phyloP scores from a whole-genome alignment of 2,888 invertebrate species.

The Mantis religiosa region DNA sequence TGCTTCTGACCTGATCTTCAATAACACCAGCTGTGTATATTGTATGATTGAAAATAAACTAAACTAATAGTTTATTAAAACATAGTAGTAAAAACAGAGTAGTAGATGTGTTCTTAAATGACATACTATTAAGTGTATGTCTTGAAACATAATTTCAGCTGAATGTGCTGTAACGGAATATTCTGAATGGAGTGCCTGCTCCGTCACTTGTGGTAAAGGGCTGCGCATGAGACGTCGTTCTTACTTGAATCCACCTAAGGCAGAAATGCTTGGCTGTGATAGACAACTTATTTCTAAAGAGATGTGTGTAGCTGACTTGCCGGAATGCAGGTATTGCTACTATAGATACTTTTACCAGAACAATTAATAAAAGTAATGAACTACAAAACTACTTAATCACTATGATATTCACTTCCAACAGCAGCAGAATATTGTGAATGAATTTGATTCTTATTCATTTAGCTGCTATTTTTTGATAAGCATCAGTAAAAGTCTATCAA shows the following conservation, averaged over 20 bases:
- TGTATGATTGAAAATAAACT: no score
- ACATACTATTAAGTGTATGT: not conserved
- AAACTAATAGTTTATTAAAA: no score
- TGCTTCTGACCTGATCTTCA: no score
- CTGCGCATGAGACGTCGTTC: constrained; percentile 70
- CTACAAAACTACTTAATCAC: not conserved
- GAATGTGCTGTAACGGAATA: constrained; percentile 78
- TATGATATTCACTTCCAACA: no score
- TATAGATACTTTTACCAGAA: constrained; percentile 40
- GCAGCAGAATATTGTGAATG: no score
- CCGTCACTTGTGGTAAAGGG: constrained; percentile 85
- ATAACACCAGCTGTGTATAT: no score
- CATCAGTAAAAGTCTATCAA: no score
- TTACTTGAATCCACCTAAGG: constrained; percentile 68
- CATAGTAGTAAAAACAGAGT: no score
- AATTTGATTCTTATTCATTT: no score
- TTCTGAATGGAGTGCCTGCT: constrained; percentile 73
- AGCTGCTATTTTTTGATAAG: no score
- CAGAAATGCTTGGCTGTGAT: constrained; percentile 63
- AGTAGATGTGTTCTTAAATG: no score
- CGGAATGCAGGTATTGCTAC: constrained; percentile 63
- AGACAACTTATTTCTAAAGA: constrained; percentile 80
- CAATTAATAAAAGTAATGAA: not conserved
- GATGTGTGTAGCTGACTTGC: constrained; percentile 76
- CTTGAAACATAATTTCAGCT: constrained; percentile 49